Percentiles rank a stretch among this genome's conserved stretches.
Conservation (phyloP, 1,140 invertebrate genomes). For the Cryptotermes secundus region DNA sequence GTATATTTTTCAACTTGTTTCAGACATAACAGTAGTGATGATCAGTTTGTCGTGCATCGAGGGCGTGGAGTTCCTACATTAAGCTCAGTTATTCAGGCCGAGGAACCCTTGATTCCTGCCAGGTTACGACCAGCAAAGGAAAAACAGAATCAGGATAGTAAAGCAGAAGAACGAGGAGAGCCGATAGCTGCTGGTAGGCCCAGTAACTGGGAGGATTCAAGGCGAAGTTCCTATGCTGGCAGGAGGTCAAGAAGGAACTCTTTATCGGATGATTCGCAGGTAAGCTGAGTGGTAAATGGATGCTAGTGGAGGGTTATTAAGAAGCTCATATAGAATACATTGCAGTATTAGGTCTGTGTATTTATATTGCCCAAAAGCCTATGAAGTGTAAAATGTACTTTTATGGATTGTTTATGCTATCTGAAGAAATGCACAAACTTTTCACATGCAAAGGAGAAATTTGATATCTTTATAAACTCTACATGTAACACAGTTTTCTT, state of each 20-base stretch:
- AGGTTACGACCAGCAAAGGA: conserved; percentile 60
- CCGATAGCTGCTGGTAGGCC: conserved; percentile 70
- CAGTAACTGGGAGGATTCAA: conserved; percentile 77
- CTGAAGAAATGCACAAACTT: too few relatives aligned
- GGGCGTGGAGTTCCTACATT: conserved; percentile 76
- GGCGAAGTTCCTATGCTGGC: conserved; percentile 69
- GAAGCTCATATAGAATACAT: too few relatives aligned
- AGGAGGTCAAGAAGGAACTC: conserved; percentile 81
- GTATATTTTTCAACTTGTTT: background rate
- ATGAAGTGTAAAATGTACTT: too few relatives aligned
- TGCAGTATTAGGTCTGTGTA: too few relatives aligned
- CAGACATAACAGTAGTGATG: background rate
- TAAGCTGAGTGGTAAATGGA: conserved; percentile 5
- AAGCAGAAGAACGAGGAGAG: conserved; percentile 63
- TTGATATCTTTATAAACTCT: too few relatives aligned
- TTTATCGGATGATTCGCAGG: conserved; percentile 75
- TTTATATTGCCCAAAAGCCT: too few relatives aligned
- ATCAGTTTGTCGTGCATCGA: conserved; percentile 73
- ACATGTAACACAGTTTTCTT: too few relatives aligned
- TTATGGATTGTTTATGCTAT: too few relatives aligned
- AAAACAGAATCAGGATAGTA: conserved; percentile 60
- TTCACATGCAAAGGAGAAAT: too few relatives aligned
- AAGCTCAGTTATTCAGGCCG: conserved; percentile 58
- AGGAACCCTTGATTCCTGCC: conserved; percentile 53
- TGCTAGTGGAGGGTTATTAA: too few relatives aligned